Evolutionary conservation across 1,140 invertebrate genomes (phyloP).

Genomic region (Sycobia sp.): DNA sequence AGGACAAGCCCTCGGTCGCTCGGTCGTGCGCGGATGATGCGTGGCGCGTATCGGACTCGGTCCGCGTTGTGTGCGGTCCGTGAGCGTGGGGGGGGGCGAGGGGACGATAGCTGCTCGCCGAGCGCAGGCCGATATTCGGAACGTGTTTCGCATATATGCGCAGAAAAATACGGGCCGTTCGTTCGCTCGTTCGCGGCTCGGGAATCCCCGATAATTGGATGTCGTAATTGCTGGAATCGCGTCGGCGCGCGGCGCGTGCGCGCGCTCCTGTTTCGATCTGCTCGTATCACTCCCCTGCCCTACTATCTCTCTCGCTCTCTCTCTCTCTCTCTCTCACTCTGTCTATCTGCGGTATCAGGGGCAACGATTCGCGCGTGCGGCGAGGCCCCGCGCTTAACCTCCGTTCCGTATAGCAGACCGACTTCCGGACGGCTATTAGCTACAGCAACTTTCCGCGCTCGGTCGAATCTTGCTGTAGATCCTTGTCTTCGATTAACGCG

Average conservation of each 20-base stretch:
- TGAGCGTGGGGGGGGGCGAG: no score
- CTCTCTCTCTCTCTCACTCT: no score
- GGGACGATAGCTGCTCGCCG: neutral
- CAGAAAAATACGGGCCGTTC: conserved; percentile 28
- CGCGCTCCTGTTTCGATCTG: neutral
- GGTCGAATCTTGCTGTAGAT: no score
- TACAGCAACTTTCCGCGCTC: no score
- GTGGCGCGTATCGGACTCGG: neutral
- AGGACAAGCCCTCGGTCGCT: no score
- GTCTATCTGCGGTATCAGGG: conserved; percentile 5
- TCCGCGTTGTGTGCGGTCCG: no score
- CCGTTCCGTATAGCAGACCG: no score
- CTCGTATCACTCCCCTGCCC: neutral
- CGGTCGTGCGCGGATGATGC: neutral
- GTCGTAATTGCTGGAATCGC: conserved; percentile 23
- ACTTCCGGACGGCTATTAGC: no score
- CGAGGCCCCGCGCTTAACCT: conserved; percentile 17
- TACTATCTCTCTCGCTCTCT: no score
- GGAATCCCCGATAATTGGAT: conserved; percentile 30
- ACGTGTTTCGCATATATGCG: conserved; percentile 22
- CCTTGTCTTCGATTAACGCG: no score
- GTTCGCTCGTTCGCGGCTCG: conserved; percentile 12
- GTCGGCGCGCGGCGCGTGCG: neutral
- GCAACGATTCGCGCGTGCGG: conserved; percentile 14
- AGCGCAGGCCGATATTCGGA: conserved; percentile 25